Percentiles rank a stretch among this genome's conserved stretches.
These are phyloP conservation scores for Eristalinus aeneus DNA, from an alignment of 2,888 invertebrate genomes.

Conservation along the genomic window DNA sequence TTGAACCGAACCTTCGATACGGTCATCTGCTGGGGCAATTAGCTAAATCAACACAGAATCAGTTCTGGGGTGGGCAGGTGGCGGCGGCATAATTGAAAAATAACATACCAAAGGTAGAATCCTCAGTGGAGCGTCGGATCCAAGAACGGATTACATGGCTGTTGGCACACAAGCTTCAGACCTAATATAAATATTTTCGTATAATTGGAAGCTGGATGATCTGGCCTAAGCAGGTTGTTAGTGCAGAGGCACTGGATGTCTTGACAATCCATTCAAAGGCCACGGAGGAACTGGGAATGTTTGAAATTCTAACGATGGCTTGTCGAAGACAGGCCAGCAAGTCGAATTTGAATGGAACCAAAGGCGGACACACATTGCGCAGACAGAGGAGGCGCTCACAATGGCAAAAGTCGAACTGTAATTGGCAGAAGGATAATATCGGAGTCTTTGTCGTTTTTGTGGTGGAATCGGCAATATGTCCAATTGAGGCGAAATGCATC, in stretches of 20 bases:
- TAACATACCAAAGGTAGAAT: background rate
- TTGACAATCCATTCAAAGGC: background rate
- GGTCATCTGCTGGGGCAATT: slow-evolving; percentile 56
- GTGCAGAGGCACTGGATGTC: background rate
- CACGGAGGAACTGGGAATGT: background rate
- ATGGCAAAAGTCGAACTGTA: background rate
- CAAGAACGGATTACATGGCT: background rate
- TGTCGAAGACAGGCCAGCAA: background rate
- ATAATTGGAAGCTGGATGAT: background rate
- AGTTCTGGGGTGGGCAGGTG: slow-evolving; percentile 4
- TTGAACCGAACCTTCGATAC: slow-evolving; percentile 27
- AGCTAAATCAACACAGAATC: slow-evolving; percentile 60
- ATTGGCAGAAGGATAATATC: background rate
- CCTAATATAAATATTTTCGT: background rate
- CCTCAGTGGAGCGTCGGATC: background rate
- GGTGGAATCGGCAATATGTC: background rate
- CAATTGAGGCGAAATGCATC: background rate
- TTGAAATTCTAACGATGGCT: background rate
- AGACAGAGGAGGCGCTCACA: background rate
- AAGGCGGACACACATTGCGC: no score
- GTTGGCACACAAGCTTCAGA: background rate
- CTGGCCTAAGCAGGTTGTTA: background rate
- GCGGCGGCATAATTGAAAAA: background rate
- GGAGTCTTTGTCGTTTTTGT: background rate
- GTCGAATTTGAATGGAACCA: no score